Base-by-base conservation (phyloP, 2,888 invertebrate species). In the Caenorhabditis becei region DNA sequence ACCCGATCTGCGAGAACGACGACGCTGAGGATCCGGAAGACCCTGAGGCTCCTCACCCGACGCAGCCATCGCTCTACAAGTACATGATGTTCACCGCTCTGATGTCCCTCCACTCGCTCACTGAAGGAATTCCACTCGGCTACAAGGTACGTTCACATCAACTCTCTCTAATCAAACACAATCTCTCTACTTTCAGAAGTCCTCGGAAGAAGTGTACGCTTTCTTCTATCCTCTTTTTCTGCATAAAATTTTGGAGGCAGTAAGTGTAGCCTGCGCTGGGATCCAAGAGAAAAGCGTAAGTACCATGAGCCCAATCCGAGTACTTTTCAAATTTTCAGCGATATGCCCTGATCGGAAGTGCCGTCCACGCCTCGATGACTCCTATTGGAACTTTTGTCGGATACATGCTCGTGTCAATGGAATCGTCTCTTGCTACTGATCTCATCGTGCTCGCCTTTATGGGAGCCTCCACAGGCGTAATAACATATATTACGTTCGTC, bases 171-270 rank as follows among this genome's bases (percentile, higher is more conserved):
- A n/a, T n/a, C n/a, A n/a, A n/a, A n/a, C n/a, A n/a, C n/a, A n/a
- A n/a, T n/a, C n/a, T n/a, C n/a, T 47, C 32, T 10, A 51, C 0
- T 32, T 63, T 23, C 51, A 65, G 53, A 37, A 51, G 37, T n/a
- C 14, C 16, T 4, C 10, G 1, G 26, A 37, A 0, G 65, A 53
- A 14, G 14, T 54, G 16, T 18, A 14, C 3, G 41, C 54, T 0
- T 66, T n/a, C 23, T 24, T 26, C 16, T 11, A 24, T 10, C 66
- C 66, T 0, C 28, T 66, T 8, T 11, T 66, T 4, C 24, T 54
- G 0, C 66, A 66, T 54, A 66, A 66, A 20, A n/a, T 54, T 0
- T 24, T 66, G n/a, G 66, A 66, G 16, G 66, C 66, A 2, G 10
- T 54, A 1, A 18, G 35, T 5, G 53, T 66, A 1, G 66, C 66